Evolutionary conservation across 1,140 invertebrate genomes (phyloP), one percentile per base, ranked within the genome.

Genomic region (Drosophila baimaii): DNA sequence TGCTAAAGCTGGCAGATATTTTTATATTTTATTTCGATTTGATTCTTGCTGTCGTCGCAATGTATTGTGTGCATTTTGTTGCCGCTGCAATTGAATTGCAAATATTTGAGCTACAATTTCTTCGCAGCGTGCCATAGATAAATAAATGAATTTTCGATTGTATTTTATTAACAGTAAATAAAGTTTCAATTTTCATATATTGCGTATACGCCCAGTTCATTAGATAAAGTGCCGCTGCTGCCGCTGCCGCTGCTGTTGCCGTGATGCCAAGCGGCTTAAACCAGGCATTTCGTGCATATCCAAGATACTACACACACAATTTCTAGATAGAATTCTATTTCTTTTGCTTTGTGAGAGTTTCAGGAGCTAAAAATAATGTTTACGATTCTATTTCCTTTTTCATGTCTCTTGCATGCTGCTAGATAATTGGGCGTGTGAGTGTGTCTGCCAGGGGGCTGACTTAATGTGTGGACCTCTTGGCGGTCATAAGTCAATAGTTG

Each of bases 401-500:
- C 58, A 69, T 74, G 58, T 82, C 49, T 17, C 47, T 51, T 31
- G 52, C 64, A 47, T 46, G 56, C 51, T 46, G 61, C 68, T 56
- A 41, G 65, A 81, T 85, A 78, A 81, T 82, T 81, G 75, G 79
- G 49, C 27, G 25, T 51, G 74, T 77, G 43, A 31, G 33, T 57
- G 19, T 23, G 10, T 9, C 27, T 62, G 66, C 17, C 31, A 21
- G 17, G 7, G 27, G 46, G 13, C n/a, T 29, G 25, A 27, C 9
- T 27, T 43, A 21, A 23, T 51, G 46, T 51, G 46, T 23, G 49
- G 25, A 68, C 58, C 62, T 57, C 61, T 64, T 69, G 77, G 49
- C 66, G 79, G 77, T 66, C 84, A 83, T 89, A 88, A 88, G 84
- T 88, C 84, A 88, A 88, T 88, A 89, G 73, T 80, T 79, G 84